Evolutionary conservation across 2,888 invertebrate genomes (phyloP), one percentile per base, ranked within the genome.

Genomic region (Apoderus coryli): DNA sequence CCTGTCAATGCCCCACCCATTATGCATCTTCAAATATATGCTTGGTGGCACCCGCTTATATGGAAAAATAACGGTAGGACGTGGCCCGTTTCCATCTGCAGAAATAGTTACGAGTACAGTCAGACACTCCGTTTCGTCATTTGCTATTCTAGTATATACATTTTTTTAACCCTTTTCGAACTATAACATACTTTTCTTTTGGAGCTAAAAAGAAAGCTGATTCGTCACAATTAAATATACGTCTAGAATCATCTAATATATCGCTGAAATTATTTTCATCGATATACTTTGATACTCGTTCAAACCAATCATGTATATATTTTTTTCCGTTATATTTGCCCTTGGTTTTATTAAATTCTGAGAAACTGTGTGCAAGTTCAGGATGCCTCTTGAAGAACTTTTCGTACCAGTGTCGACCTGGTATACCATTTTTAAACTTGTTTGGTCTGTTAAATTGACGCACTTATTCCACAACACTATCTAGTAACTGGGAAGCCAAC

Each of bases 341-440:
- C 19, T 6, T 19, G 19, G 19, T n/a, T 19, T 19, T 7, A 10
- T 22, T 24, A 31, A 26, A 23, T 31, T 36, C 24, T 36, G 36
- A 6, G 27, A 3, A 10, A 27, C 22, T 19, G 9, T 25, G n/a
- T 24, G 29, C 19, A 12, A 36, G 26, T 27, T 36, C 22, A 5
- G 34, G 34, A 24, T 36, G 26, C 10, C 36, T 36, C 13, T 27
- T 4, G 16, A 27, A 6, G 16, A 35, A 35, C 13, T 4, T 3
- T 28, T 33, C 27, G 13, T 25, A 33, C 34, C 34, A 33, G n/a
- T 37, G 35, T 3, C 35, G 32, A 10, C 32, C 34, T 23, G 31
- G 31, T 19, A 7, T 34, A 9, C 25, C 22, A 27, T 32, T 13
- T 13, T 14, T 10, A 32, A 33, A 33, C 13, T 16, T 33, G 19